phyloP scores from a whole-genome alignment of 2,888 invertebrate species.

The Lithophane semibrunnea region DNA sequence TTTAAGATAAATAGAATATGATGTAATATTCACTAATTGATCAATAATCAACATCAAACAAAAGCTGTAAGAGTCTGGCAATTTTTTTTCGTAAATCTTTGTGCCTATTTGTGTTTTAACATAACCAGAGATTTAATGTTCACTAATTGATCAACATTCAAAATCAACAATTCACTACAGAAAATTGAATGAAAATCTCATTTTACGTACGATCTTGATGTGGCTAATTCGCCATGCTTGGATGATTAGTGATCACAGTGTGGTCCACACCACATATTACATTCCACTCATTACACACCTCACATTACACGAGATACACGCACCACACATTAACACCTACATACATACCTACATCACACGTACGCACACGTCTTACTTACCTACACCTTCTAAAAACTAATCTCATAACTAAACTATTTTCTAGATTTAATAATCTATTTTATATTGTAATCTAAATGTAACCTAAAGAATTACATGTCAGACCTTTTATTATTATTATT shows the following conservation, averaged over 20 bases:
- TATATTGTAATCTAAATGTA: not conserved
- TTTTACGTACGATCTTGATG: not conserved
- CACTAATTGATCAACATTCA: slow-evolving; percentile 3
- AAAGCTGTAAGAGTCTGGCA: too few relatives aligned
- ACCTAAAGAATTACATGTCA: not conserved
- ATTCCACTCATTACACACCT: not conserved
- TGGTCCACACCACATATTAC: not conserved
- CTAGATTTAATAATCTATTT: not conserved
- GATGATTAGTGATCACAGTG: not conserved
- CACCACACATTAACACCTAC: not conserved
- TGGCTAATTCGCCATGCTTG: not conserved
- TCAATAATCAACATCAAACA: too few relatives aligned
- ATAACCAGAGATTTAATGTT: not conserved
- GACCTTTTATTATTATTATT: not conserved
- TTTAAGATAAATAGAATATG: too few relatives aligned
- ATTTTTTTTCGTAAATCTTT: not conserved
- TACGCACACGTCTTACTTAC: not conserved
- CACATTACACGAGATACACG: not conserved
- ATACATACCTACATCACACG: not conserved
- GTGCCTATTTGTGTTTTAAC: not conserved
- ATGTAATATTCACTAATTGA: too few relatives aligned
- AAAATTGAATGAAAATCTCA: slow-evolving; percentile 5
- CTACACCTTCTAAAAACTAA: not conserved
- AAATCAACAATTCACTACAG: not conserved
- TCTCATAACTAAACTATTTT: not conserved